Conservation (phyloP, 37 sponge, comb jelly and placozoan species). For the Tethya wilhelma region DNA sequence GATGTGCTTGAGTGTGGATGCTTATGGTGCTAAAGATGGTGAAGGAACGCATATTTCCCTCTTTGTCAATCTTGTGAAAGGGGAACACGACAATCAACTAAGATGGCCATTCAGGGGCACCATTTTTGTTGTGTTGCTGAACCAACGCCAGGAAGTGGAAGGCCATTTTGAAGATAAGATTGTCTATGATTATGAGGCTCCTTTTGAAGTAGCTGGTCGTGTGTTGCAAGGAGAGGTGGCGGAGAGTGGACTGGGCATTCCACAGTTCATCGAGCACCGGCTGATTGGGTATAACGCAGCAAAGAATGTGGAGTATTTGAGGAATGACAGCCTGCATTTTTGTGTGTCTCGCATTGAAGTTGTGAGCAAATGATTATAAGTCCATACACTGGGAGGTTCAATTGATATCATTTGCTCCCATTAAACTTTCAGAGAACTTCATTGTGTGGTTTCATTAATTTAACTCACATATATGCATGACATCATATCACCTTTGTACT, state of each 20-base stretch:
- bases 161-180: constrained; percentile 20
- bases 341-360: constrained; percentile 19
- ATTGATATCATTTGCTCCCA: no score
- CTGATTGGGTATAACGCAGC: constrained; percentile 4
- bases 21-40: constrained; percentile 29
- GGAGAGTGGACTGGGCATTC: constrained; percentile 42
- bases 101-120: constrained; percentile 42
- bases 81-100: constrained; percentile 31
- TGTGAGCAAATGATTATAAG: no score
- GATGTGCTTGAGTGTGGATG: constrained; percentile 45
- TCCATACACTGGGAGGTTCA: no score
- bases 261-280: constrained; percentile 22
- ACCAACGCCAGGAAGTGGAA: constrained; percentile 3
- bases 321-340: constrained; percentile 44
- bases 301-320: constrained; percentile 30
- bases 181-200: constrained; percentile 10
- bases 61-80: constrained; percentile 40
- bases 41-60: constrained; percentile 34
- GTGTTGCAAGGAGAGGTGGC: constrained; percentile 28
- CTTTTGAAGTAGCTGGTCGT: constrained; percentile 13
- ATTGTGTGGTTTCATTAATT: no score
- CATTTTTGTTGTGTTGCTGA: constrained; percentile 19
- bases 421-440: no score
- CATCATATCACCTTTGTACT: no score
- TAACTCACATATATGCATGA: no score